Percentiles rank a stretch among this genome's conserved stretches.
Conservation (phyloP, 2,113 vertebrate species). For the Garra rufa region DNA sequence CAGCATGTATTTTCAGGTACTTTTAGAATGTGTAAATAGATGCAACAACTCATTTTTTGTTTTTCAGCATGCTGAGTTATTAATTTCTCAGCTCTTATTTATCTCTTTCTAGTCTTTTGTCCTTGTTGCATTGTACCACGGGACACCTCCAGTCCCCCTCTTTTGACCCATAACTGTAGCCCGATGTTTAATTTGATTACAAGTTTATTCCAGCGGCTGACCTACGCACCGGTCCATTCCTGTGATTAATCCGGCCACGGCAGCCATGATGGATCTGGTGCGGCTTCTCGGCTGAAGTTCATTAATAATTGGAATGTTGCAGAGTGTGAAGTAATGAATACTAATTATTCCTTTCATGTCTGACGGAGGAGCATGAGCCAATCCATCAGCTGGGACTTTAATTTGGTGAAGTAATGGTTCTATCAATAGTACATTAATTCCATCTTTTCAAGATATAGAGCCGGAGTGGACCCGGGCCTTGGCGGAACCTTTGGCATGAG, state of each 20-base stretch:
- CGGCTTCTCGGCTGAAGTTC: constrained; percentile 94
- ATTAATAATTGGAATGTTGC: constrained; percentile 99
- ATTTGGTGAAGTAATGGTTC: constrained; percentile 99
- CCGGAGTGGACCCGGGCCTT: constrained; percentile 88
- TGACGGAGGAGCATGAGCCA: constrained; percentile 93
- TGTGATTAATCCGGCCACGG: constrained; percentile 84
- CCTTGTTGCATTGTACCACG: constrained; percentile 20
- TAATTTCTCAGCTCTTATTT: not conserved
- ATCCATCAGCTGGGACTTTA: constrained; percentile 99
- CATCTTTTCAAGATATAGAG: constrained; percentile 98
- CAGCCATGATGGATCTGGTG: constrained; percentile 91
- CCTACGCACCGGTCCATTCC: constrained; percentile 77
- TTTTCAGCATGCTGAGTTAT: not conserved
- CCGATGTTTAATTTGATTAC: constrained; percentile 75
- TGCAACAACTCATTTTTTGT: not conserved
- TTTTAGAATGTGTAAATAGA: not conserved
- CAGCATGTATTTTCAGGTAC: too few species aligned
- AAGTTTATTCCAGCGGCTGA: constrained; percentile 78
- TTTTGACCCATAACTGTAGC: constrained; percentile 68
- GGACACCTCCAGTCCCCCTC: constrained; percentile 58
- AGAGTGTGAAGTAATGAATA: constrained; percentile 99
- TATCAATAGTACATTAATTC: constrained; percentile 99
- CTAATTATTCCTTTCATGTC: constrained; percentile 99
- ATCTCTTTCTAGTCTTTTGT: constrained; percentile 18
- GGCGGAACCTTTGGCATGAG: constrained; percentile 85